Evolutionary conservation across 30 jellyfish, hydroid and myxozoan genomes (phyloP).

Genomic region (Cassiopea xamachana): DNA sequence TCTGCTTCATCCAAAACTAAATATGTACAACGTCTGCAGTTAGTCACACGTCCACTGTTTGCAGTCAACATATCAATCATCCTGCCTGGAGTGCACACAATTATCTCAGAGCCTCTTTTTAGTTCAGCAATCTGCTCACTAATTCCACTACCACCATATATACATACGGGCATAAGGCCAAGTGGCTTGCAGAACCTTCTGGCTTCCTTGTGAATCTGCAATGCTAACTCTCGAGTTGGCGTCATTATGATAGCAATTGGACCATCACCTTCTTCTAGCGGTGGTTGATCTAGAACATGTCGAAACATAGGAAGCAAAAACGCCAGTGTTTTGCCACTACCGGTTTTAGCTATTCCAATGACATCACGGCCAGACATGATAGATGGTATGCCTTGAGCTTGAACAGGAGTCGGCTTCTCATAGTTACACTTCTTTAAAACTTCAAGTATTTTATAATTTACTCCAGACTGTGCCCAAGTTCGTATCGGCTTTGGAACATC

Average conservation of each 20-base stretch:
- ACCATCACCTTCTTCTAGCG: slow-evolving; percentile 94
- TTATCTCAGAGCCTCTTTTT: slow-evolving; percentile 97
- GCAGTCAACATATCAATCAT: slow-evolving; percentile 99
- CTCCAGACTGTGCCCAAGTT: slow-evolving; percentile 98
- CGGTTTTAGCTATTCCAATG: slow-evolving; percentile 99
- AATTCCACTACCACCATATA: slow-evolving; percentile 99
- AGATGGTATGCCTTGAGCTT: slow-evolving; percentile 99
- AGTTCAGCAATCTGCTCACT: slow-evolving; percentile 99
- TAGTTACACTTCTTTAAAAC: slow-evolving; percentile 84
- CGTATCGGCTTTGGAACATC: slow-evolving; percentile 95
- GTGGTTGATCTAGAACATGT: slow-evolving; percentile 96
- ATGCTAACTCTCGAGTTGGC: slow-evolving; percentile 98
- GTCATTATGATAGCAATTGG: slow-evolving; percentile 98
- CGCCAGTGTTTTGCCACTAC: slow-evolving; percentile 99
- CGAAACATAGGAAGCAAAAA: slow-evolving; percentile 98
- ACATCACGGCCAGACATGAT: slow-evolving; percentile 99
- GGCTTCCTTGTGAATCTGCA: slow-evolving; percentile 94
- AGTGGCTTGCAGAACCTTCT: slow-evolving; percentile 88
- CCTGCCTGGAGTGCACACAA: slow-evolving; percentile 99
- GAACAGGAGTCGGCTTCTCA: slow-evolving; percentile 99
- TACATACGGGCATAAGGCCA: slow-evolving; percentile 85
- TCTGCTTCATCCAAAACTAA: slow-evolving; percentile 99
- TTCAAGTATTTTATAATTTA: slow-evolving; percentile 75
- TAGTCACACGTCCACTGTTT: slow-evolving; percentile 94
- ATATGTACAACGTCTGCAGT: slow-evolving; percentile 98